Base-by-base conservation (phyloP, 2,888 invertebrate species). In the Hypselothyrea guttata region DNA sequence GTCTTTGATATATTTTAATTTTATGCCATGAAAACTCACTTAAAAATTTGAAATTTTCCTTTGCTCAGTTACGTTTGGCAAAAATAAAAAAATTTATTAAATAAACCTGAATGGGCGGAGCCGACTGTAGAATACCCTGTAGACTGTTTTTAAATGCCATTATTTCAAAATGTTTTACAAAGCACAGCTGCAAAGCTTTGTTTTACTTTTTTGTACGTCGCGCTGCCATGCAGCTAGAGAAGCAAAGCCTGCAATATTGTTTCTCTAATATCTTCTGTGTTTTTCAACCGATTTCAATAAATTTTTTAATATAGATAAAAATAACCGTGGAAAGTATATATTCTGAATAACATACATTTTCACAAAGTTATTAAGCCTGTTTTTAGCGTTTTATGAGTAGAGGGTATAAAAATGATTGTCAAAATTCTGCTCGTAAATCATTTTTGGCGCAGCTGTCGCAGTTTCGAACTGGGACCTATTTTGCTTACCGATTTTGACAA, bases 401-500 rank as follows among this genome's bases (percentile, higher is more conserved):
- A 5, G 15, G 30, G 9, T n/a, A 7, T 38, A 44, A 45, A 65
- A 52, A 46, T 56, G 46, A 45, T 71, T 71, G 55, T 57, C 61
- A 48, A 54, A 67, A 54, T 57, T 62, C 47, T 46, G 53, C 54
- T 70, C 70, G 57, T 70, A 70, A 70, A 70, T 70, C 70, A 70
- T 71, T 61, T 54, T 54, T 51, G 53, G 47, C 61, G 37, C 69
- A 69, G 61, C 67, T 69, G 69, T 69, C 69, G 61, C 56, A 22
- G 3, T 33, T 35, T 37, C 5, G 33, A 28, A 51, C 45, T 52
- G 28, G 34, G 27, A 40, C 52, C 61, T 69, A 59, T 59, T 72
- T 65, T 73, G 59, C 66, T 73, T 52, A 65, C 61, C 81, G 69
- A 65, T 69, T 72, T 69, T 75, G 76, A 72, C 65, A 69, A 75